Evolutionary conservation across 1,140 invertebrate species (phyloP).

Genomic region (Rhynchophorus ferrugineus): DNA sequence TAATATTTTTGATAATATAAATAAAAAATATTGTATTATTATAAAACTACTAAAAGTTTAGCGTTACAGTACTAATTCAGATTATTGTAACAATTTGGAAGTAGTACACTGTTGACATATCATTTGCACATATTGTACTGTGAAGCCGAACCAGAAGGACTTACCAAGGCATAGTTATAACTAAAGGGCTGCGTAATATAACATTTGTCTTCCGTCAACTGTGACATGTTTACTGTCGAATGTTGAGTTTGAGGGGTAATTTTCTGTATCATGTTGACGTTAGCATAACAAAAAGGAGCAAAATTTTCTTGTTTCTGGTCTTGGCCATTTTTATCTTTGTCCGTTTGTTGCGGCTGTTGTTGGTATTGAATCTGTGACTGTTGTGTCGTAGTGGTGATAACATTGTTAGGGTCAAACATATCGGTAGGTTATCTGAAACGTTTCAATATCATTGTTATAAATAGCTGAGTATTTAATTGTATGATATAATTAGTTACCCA

Average conservation of each 20-base stretch:
- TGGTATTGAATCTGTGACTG: slow-evolving; percentile 37
- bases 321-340: slow-evolving; percentile 30
- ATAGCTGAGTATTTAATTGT: too few relatives aligned
- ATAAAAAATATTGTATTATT: too few relatives aligned
- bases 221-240: slow-evolving; percentile 55
- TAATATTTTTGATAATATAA: too few relatives aligned
- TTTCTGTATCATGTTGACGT: slow-evolving; percentile 60
- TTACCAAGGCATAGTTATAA: slow-evolving; percentile 52
- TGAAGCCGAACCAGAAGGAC: too few relatives aligned
- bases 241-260: slow-evolving; percentile 45
- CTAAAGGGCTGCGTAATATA: slow-evolving; percentile 64
- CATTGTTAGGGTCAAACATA: slow-evolving; percentile 41
- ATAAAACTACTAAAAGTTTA: too few relatives aligned
- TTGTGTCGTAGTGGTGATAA: slow-evolving; percentile 38
- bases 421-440: too few relatives aligned
- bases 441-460: too few relatives aligned
- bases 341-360: slow-evolving; percentile 27
- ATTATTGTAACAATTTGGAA: too few relatives aligned
- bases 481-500: too few relatives aligned
- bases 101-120: too few relatives aligned
- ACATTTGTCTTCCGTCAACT: slow-evolving; percentile 55
- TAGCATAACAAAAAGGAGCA: slow-evolving; percentile 59
- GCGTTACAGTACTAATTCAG: too few relatives aligned
- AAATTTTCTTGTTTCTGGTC: slow-evolving; percentile 41
- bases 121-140: too few relatives aligned